phyloP scores from a whole-genome alignment of 2,113 vertebrate genomes.

The Probosciger aterrimus region DNA sequence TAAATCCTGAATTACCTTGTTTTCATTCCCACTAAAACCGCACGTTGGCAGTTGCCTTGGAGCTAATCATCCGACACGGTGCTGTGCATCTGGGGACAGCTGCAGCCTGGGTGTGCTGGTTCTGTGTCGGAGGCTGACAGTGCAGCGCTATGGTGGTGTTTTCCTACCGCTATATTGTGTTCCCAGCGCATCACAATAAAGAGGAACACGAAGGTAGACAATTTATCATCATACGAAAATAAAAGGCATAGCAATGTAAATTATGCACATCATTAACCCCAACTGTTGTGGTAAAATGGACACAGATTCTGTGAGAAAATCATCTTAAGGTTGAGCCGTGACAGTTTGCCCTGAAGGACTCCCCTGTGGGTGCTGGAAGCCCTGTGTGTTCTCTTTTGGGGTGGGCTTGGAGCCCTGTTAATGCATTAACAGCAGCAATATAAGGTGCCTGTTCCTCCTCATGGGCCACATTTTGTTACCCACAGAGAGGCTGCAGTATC shows the following conservation, averaged over 20 bases:
- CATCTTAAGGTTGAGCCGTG: not conserved
- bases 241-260: not conserved
- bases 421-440: not conserved
- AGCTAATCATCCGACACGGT: not conserved
- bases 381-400: not conserved
- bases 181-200: not conserved
- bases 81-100: not conserved
- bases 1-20: not conserved
- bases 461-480: rapidly evolving
- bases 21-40: not conserved
- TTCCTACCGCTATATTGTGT: rapidly evolving
- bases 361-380: not conserved
- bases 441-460: not conserved
- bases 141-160: not conserved
- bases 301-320: not conserved
- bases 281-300: not conserved
- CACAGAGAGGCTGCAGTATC: not conserved
- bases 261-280: slow-evolving; percentile 20
- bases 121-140: not conserved
- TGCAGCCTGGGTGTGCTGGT: not conserved
- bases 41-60: not conserved
- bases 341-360: not conserved
- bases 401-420: not conserved
- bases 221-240: not conserved
- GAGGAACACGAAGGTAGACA: not conserved